Evolutionary conservation across 2,797 vertebrate genomes (phyloP).

Genomic region (Triplophysa yarkandensis): DNA sequence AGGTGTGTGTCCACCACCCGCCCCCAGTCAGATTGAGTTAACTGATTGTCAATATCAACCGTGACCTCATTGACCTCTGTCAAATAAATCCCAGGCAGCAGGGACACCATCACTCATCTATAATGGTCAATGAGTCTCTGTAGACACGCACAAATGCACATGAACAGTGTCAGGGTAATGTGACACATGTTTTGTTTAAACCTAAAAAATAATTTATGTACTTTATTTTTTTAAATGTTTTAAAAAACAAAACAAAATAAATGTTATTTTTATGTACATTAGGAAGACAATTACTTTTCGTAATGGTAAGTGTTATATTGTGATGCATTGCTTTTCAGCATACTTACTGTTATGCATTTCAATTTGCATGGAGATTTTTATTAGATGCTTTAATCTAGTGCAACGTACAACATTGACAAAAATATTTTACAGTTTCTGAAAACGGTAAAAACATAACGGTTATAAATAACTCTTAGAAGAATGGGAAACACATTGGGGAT

Average conservation of each 20-base stretch:
- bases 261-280: background rate
- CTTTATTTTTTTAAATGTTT: background rate
- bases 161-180: background rate
- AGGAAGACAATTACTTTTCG: background rate
- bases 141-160: constrained; percentile 44
- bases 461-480: too few relatives aligned
- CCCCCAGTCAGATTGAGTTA: constrained; percentile 65
- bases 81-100: constrained; percentile 69
- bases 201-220: too few relatives aligned
- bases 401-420: too few relatives aligned
- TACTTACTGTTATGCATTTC: background rate
- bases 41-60: constrained; percentile 65
- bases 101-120: constrained; percentile 59
- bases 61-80: constrained; percentile 64
- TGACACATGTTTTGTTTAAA: background rate
- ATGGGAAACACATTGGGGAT: too few relatives aligned
- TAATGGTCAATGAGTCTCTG: constrained; percentile 67
- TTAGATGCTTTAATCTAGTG: too few relatives aligned
- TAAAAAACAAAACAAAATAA: too few relatives aligned
- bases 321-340: background rate
- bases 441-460: too few relatives aligned
- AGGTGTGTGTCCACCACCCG: background rate
- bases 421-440: too few relatives aligned
- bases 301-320: background rate
- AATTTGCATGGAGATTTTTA: too few relatives aligned